A percentile compares a stretch with the other conserved stretches of the same genome.
phyloP scores from a whole-genome alignment of 2,113 vertebrate genomes.

The Hyperoodon ampullatus region DNA sequence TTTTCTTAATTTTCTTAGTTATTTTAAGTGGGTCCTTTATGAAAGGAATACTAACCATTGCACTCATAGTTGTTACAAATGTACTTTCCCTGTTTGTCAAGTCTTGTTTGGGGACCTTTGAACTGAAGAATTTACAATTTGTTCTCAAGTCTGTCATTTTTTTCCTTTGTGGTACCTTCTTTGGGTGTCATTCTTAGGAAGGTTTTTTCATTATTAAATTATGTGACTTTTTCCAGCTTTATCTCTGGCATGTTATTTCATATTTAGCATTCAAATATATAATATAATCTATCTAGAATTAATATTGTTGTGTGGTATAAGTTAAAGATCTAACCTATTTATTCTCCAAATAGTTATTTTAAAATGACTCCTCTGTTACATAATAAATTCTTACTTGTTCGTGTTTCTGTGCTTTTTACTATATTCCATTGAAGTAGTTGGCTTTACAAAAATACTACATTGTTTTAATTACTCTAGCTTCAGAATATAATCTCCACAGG shows the following conservation, averaged over 20 bases:
- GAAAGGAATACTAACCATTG: not conserved
- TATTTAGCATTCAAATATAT: not conserved
- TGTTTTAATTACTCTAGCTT: not conserved
- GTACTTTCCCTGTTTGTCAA: not conserved
- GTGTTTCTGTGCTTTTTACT: not conserved
- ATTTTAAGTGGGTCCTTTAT: not conserved
- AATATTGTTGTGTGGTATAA: not conserved
- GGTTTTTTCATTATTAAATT: not conserved
- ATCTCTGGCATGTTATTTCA: not conserved
- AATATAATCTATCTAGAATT: not conserved
- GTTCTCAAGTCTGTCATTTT: not conserved
- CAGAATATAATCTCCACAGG: not conserved
- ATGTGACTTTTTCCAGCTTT: not conserved
- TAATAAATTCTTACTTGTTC: not conserved
- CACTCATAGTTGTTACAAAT: not conserved
- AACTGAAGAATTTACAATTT: not conserved
- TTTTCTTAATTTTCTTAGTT: conserved; percentile 26
- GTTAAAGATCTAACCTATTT: not conserved
- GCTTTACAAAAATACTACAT: not conserved
- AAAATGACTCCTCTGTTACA: not conserved
- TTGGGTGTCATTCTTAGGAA: not conserved
- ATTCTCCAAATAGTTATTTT: not conserved
- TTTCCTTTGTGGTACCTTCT: not conserved
- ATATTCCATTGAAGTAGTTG: not conserved
- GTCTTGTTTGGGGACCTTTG: not conserved